These are phyloP conservation scores for Limulus polyphemus DNA, from an alignment of 2,888 invertebrate species.

Conservation along the genomic window DNA sequence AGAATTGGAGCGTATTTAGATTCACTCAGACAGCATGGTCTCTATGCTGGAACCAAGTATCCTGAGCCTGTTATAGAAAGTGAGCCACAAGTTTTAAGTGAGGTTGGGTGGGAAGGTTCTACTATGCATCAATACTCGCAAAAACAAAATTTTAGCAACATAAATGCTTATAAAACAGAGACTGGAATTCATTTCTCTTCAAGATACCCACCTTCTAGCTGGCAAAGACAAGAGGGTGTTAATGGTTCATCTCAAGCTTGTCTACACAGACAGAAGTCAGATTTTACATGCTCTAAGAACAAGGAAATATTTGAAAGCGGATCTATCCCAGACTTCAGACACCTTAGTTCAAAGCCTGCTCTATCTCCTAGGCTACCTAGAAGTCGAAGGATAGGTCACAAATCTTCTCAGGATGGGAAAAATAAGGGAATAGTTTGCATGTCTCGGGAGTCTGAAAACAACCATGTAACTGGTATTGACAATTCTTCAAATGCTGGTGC, in stretches of 20 bases:
- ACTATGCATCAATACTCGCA: not conserved
- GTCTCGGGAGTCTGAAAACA: constrained; percentile 10
- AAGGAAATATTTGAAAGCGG: constrained; percentile 22
- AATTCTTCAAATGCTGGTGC: no score
- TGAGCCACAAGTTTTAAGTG: constrained; percentile 14
- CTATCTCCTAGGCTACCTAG: constrained; percentile 29
- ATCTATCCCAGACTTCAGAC: constrained; percentile 20
- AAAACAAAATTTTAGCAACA: constrained; percentile 14
- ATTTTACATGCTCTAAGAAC: constrained; percentile 32
- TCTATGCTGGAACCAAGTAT: constrained; percentile 34
- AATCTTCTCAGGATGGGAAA: constrained; percentile 11
- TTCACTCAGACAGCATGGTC: constrained; percentile 68
- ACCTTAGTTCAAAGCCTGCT: constrained; percentile 24
- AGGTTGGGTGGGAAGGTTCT: constrained; percentile 10
- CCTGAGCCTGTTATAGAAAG: constrained; percentile 20
- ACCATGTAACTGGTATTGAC: no score
- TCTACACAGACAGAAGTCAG: constrained; percentile 30
- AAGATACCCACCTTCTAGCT: no score
- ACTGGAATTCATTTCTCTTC: constrained; percentile 1
- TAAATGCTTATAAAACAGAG: no score
- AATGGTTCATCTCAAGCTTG: constrained; percentile 8
- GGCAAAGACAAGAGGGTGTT: no score
- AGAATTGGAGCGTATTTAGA: constrained; percentile 92
- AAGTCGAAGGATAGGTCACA: constrained; percentile 8
- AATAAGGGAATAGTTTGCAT: constrained; percentile 5